These are phyloP conservation scores for Ranitomeya variabilis DNA, from an alignment of 2,113 vertebrate genomes.

Conservation along the genomic window DNA sequence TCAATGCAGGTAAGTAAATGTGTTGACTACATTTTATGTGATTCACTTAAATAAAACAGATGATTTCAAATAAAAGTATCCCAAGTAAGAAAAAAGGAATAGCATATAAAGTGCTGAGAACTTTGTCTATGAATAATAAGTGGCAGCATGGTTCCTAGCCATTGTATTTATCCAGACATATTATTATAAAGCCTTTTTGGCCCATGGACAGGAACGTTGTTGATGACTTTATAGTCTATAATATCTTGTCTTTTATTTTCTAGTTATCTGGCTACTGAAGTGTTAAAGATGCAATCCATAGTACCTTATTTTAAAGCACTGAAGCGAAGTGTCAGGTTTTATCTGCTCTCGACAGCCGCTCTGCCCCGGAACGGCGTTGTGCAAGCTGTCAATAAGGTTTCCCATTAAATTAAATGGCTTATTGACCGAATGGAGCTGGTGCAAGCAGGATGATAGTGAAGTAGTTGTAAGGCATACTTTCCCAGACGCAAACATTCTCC, in stretches of 20 bases:
- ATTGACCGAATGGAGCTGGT: slow-evolving; percentile 85
- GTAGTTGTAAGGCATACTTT: slow-evolving; percentile 72
- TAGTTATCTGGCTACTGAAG: background rate
- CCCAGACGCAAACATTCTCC: slow-evolving; percentile 72
- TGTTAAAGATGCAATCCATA: slow-evolving; percentile 53
- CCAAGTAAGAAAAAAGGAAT: background rate
- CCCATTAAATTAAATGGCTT: slow-evolving; percentile 98
- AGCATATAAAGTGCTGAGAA: background rate
- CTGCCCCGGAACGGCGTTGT: slow-evolving; percentile 75
- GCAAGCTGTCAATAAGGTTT: slow-evolving; percentile 84
- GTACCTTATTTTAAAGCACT: slow-evolving; percentile 57
- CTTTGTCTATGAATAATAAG: background rate
- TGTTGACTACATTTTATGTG: background rate
- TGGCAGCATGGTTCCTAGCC: background rate
- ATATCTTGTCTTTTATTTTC: slow-evolving; percentile 1
- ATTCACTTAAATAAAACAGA: background rate
- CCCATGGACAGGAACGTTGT: background rate
- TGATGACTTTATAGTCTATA: background rate
- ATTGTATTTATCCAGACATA: background rate
- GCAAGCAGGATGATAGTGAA: slow-evolving; percentile 69
- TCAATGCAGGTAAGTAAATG: background rate
- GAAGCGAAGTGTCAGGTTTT: slow-evolving; percentile 78
- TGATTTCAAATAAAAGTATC: background rate
- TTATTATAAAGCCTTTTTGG: background rate
- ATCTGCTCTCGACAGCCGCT: slow-evolving; percentile 89